These are phyloP conservation scores for Eolophus roseicapilla DNA, from an alignment of 2,113 vertebrate species.

Conservation along the genomic window DNA sequence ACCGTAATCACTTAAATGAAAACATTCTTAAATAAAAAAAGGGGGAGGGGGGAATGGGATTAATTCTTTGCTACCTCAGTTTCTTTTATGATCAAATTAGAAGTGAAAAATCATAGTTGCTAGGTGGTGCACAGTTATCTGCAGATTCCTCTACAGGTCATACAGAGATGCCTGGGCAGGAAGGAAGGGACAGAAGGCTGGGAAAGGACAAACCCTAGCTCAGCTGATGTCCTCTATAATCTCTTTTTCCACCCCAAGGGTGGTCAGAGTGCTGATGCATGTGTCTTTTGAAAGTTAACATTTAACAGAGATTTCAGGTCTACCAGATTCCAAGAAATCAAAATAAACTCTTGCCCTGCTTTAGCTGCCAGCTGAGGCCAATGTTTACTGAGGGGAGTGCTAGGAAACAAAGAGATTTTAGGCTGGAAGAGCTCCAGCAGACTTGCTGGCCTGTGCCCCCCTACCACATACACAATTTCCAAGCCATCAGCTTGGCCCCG, in stretches of 20 bases:
- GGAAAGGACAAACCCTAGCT: neutral
- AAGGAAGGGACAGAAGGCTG: neutral
- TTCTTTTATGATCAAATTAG: neutral
- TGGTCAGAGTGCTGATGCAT: constrained; percentile 59
- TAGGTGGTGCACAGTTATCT: neutral
- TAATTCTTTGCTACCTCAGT: neutral
- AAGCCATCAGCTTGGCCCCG: neutral
- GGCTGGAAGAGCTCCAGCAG: constrained; percentile 14
- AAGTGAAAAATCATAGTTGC: neutral
- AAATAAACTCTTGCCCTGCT: constrained; percentile 69
- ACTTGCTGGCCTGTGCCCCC: neutral
- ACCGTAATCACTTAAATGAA: neutral
- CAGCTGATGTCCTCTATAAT: neutral
- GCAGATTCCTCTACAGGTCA: neutral
- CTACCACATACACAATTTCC: neutral
- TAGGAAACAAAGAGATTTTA: neutral
- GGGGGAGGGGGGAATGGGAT: neutral
- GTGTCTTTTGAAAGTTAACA: constrained; percentile 74
- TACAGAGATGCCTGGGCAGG: neutral
- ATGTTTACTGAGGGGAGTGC: constrained; percentile 29
- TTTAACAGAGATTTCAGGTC: constrained; percentile 76
- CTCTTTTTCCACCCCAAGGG: neutral
- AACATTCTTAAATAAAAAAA: neutral
- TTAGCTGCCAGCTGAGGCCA: constrained; percentile 65
- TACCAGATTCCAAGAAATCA: constrained; percentile 74